These are phyloP conservation scores for Zaprionus ornatus DNA, from an alignment of 1,140 invertebrate genomes.

Conservation along the genomic window DNA sequence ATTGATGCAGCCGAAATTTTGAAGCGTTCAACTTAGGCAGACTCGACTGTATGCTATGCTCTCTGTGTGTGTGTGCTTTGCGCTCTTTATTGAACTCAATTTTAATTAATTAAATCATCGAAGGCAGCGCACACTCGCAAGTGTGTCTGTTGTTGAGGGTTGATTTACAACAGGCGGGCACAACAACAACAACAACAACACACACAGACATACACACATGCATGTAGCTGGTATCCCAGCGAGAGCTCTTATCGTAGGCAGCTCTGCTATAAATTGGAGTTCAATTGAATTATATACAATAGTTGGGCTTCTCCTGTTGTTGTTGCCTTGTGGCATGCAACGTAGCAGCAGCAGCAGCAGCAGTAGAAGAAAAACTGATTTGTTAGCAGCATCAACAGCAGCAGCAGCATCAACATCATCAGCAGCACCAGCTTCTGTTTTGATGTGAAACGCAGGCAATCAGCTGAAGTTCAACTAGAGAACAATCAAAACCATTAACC, in stretches of 20 bases:
- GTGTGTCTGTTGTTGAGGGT: conserved; percentile 48
- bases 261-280: conserved; percentile 73
- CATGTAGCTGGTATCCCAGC: conserved; percentile 5
- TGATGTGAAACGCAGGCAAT: conserved; percentile 55
- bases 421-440: conserved; percentile 36
- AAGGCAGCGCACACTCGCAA: conserved; percentile 49
- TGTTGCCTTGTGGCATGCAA: conserved; percentile 38
- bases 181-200: conserved; percentile 20
- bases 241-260: conserved; percentile 48
- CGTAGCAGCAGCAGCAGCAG: background rate
- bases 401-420: conserved; percentile 23
- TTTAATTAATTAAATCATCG: conserved; percentile 83
- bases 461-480: conserved; percentile 72
- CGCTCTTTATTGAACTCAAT: conserved; percentile 77
- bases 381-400: conserved; percentile 38
- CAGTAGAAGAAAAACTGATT: conserved; percentile 61
- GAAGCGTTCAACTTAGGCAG: conserved; percentile 4
- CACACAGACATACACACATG: conserved; percentile 4
- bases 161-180: conserved; percentile 58
- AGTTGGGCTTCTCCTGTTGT: conserved; percentile 60
- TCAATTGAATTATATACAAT: conserved; percentile 83
- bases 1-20: background rate
- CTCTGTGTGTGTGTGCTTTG: conserved; percentile 27
- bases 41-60: conserved; percentile 24
- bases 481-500: conserved; percentile 83